A percentile compares a stretch with the other conserved stretches of the same genome.
phyloP scores from a whole-genome alignment of 2,797 vertebrate species.

The Corythornis leucogaster region DNA sequence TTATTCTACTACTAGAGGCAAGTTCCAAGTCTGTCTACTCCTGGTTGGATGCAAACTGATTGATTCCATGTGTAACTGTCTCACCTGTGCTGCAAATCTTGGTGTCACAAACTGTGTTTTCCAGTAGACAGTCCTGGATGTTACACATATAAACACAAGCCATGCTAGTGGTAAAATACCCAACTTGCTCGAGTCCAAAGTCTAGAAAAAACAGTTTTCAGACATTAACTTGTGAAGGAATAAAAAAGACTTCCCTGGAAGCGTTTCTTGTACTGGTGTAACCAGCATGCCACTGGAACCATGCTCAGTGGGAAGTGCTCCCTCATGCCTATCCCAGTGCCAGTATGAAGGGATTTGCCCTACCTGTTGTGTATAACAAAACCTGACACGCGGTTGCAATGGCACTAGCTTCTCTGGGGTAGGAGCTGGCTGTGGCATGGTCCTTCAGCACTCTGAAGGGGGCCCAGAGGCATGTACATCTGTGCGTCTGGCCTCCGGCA shows the following conservation, averaged over 20 bases:
- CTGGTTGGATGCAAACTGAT: no score
- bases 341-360: fast-evolving
- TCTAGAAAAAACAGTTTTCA: neutral
- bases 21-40: neutral
- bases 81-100: neutral
- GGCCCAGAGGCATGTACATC: fast-evolving
- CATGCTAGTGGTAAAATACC: neutral
- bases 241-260: neutral
- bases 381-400: fast-evolving
- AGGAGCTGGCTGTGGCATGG: fast-evolving
- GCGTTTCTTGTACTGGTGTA: neutral
- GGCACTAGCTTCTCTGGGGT: neutral
- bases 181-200: neutral
- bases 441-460: neutral
- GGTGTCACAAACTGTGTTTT: neutral
- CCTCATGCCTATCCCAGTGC: neutral
- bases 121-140: neutral
- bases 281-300: fast-evolving
- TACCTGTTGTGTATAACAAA: no score
- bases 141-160: neutral
- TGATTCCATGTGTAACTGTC: neutral
- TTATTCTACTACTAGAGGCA: neutral
- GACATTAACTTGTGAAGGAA: neutral
- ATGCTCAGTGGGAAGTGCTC: neutral
- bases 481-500: no score